Base-by-base conservation (phyloP, 1,140 invertebrate species). In the Coptotermes formosanus region DNA sequence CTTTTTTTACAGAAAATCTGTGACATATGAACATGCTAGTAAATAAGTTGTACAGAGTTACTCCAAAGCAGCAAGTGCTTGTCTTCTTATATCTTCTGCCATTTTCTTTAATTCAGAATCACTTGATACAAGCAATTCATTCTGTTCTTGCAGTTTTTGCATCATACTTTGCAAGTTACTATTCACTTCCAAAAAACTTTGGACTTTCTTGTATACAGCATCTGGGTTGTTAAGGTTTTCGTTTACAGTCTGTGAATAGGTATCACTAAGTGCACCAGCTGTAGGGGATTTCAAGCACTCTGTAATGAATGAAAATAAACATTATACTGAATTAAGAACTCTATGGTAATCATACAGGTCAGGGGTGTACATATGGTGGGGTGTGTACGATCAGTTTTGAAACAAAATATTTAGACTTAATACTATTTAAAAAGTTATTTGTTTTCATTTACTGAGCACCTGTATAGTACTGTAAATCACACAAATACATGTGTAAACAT, bases 81-180 rank as follows among this genome's bases (percentile, higher is more conserved):
- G 85, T 82, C 85, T 81, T n/a, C 85, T 75, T 86, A 86, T 86
- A 19, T 86, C 85, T n/a, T 86, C 69, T 45, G 85, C 85, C n/a
- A 81, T 86, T 44, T 52, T 82, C 52, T 82, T 75, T 25, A 86
- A 25, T 81, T 86, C 81, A 30, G 32, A 25, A 82, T 86, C 75
- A 30, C 69, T 82, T 48, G 32, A 44, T 43, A 82, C 43, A 25
- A 86, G 69, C 19, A 4, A 59, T 30, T 86, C 75, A n/a, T 86
- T 86, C 52, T 86, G 85, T 14, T 9, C 43, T 82, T n/a, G 16
- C 38, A 86, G 32, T 44, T 45, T 86, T n/a, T 48, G 45, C 32
- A 86, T 75, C 59, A 82, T 52, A 44, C 45, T 75, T 32, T 75
- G 32, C 85, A 86, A 86, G 81, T 82, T 52, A 25, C 52, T 75